phyloP scores from a whole-genome alignment of 2,797 vertebrate species.

The Argyrosomus regius region DNA sequence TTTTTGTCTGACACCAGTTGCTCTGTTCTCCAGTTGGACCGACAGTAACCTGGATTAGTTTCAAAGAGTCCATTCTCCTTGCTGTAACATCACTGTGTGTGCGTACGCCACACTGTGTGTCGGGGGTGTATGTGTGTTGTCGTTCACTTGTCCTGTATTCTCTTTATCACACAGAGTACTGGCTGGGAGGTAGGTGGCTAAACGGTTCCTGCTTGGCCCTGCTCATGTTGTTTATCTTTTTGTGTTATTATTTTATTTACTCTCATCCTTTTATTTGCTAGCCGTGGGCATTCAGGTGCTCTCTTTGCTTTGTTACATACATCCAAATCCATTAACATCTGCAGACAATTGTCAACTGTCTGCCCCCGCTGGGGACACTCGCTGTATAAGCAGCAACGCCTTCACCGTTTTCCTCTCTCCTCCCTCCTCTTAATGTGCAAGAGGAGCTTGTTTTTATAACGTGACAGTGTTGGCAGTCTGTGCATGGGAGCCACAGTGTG shows the following conservation, averaged over 20 bases:
- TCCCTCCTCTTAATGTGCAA: constrained; percentile 62
- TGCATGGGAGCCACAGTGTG: constrained; percentile 92
- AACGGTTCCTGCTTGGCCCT: constrained; percentile 94
- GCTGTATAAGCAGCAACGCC: constrained; percentile 71
- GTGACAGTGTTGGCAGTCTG: constrained; percentile 85
- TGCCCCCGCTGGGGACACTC: constrained; percentile 71
- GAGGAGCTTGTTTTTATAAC: constrained; percentile 68
- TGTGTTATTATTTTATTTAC: constrained; percentile 45
- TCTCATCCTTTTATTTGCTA: constrained; percentile 88
- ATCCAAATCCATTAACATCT: constrained; percentile 95
- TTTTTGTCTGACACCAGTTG: constrained; percentile 2
- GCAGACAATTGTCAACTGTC: constrained; percentile 81
- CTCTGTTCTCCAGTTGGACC: constrained; percentile 42
- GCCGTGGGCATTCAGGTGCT: constrained; percentile 90
- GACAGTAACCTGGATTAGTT: constrained; percentile 43
- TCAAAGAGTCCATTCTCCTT: constrained; percentile 32
- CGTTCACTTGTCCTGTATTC: constrained; percentile 88
- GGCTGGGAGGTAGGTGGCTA: constrained; percentile 99
- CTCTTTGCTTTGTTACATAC: constrained; percentile 84
- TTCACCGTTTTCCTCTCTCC: constrained; percentile 54
- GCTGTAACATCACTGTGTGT: constrained; percentile 53
- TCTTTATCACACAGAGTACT: constrained; percentile 99
- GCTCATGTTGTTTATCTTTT: constrained; percentile 67
- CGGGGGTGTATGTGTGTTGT: constrained; percentile 60
- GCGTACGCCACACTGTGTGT: constrained; percentile 35